Base-by-base conservation (phyloP, 2,888 invertebrate genomes). In the Callinectes sapidus region DNA sequence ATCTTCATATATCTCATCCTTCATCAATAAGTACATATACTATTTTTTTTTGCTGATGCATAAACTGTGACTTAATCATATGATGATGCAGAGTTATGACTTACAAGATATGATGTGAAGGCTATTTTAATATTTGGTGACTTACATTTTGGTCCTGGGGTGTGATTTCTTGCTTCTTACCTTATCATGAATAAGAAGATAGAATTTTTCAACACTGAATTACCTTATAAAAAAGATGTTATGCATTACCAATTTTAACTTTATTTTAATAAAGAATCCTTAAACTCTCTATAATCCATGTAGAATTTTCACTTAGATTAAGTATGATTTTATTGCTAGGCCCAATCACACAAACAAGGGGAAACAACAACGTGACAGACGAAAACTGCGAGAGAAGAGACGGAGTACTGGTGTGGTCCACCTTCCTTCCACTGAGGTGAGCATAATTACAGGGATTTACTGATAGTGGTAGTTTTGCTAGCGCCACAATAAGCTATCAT, bases 311-410 rank as follows among this genome's bases (percentile, higher is more conserved):
- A 35, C 8, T 90, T 71, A 0, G 39, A 28, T 16, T 48, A 86
- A 3, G 23, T 16, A 23, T 48, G 14, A 13, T 77, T 42, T 48
- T 16, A 77, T 32, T 94, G 92, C 92, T 94, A 92, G 95, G 94
- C 94, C 94, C n/a, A 94, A 94, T 61, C 94, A 93, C 89, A 94
- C 93, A 10, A 95, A 94, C 92, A 95, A 95, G 89, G 95, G 94
- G n/a, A 95, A 95, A 85, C 95, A 94, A 96, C 96, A 96, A 81
- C 96, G 97, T 92, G 97, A 97, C 95, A 96, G 97, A 93, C 96
- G 97, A 95, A 97, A 97, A 95, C 95, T 97, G 91, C 95, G 97
- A 92, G 97, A 97, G 95, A 97, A 97, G 95, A 95, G 97, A 94
- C 95, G 97, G 92, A 94, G 94, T 90, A 96, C 96, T 28, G 97